Conservation (phyloP, 2,888 invertebrate genomes). For the Eupithecia centaureata region DNA sequence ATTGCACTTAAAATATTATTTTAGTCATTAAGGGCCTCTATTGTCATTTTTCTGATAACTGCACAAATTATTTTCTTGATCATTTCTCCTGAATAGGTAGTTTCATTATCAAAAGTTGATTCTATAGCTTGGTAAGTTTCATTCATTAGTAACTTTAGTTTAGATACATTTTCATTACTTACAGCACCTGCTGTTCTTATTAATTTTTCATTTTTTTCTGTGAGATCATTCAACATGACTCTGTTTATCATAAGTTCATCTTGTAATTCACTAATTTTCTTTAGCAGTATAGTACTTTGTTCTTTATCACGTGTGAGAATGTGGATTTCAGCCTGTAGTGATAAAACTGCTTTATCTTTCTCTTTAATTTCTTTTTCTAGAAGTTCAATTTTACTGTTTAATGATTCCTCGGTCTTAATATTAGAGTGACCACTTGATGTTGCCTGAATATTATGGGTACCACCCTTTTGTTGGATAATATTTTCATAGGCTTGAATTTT, state of each 20-base stretch:
- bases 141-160: constrained; percentile 73
- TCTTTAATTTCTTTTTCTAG: constrained; percentile 50
- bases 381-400: constrained; percentile 48
- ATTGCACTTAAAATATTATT: not conserved
- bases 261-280: constrained; percentile 53
- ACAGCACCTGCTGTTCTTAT: constrained; percentile 34
- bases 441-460: constrained; percentile 29
- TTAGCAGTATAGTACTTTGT: constrained; percentile 43
- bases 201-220: constrained; percentile 35
- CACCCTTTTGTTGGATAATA: constrained; percentile 55
- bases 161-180: constrained; percentile 48
- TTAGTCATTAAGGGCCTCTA: constrained; percentile 54
- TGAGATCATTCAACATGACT: constrained; percentile 15
- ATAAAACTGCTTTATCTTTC: constrained; percentile 52
- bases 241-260: constrained; percentile 39
- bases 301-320: constrained; percentile 45
- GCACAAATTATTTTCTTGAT: constrained; percentile 65
- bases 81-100: constrained; percentile 60
- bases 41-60: constrained; percentile 70
- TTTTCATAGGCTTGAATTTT: constrained; percentile 73
- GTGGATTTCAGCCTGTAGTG: constrained; percentile 53
- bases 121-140: constrained; percentile 69
- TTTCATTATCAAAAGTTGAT: constrained; percentile 60
- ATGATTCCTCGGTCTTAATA: constrained; percentile 24
- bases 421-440: not conserved